Evolutionary conservation across 2,888 invertebrate genomes (phyloP), one percentile per base, ranked within the genome.

Genomic region (Zootermopsis nevadensis): DNA sequence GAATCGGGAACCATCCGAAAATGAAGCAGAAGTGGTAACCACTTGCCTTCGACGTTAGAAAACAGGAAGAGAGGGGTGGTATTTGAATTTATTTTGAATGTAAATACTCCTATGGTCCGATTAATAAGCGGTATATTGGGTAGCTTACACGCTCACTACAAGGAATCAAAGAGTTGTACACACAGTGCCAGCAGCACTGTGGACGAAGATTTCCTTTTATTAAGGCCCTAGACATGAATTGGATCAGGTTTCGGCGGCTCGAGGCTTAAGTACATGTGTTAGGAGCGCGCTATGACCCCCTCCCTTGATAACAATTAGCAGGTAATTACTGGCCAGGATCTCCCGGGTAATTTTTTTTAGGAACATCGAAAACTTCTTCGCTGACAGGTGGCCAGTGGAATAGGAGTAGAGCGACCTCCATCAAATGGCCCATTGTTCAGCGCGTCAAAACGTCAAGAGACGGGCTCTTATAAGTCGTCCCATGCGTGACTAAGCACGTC

Each of bases 391-490:
- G 74, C 35, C 38, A 74, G 60, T 60, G 60, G 60, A 27, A 60
- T n/a, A 60, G 6, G 60, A 38, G 35, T 24, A 33, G 74, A 74
- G 74, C 74, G 74, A 38, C 74, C 74, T n/a, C 74, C 74, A 74
- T 74, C 74, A 74, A 74, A 33, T 74, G 38, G 74, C n/a, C 38
- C 38, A 74, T 74, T 74, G 74, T 74, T 74, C 74, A 74, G 22
- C 35, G 74, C 33, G 74, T 74, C 74, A 74, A 74, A 74, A 74
- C 74, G 74, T 74, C 74, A 74, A 38, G 74, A 38, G 74, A 74
- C 38, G 38, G 74, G 69, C 69, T 69, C 69, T 69, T 69, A 69
- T 69, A 69, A 69, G 69, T 69, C 69, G 69, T 33, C 69, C 69
- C 33, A 74, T 74, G 35, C 74, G 74, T 74, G 74, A 74, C 74